These are phyloP conservation scores for Rhagophthalmus giganteus DNA, from an alignment of 2,888 invertebrate species.

Conservation along the genomic window DNA sequence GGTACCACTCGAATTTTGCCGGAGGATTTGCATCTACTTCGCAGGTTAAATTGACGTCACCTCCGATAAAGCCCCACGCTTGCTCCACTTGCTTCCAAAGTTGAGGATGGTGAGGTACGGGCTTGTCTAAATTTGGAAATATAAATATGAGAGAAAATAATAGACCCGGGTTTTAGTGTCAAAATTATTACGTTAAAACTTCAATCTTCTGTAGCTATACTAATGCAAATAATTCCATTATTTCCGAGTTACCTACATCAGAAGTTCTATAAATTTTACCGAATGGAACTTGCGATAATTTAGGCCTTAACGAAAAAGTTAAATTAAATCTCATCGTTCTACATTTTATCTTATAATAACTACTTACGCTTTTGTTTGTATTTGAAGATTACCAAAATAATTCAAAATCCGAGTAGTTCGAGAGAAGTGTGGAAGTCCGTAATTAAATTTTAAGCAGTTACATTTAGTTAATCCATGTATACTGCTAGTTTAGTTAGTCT, in stretches of 20 bases:
- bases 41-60: constrained; percentile 64
- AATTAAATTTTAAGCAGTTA: constrained; percentile 29
- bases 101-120: constrained; percentile 30
- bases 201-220: too few relatives aligned
- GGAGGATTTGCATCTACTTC: constrained; percentile 77
- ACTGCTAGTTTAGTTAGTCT: constrained; percentile 17
- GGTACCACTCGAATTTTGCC: constrained; percentile 57
- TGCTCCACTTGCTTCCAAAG: constrained; percentile 46
- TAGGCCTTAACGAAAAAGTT: constrained; percentile 5
- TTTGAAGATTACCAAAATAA: constrained; percentile 20
- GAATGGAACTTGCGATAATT: constrained; percentile 1
- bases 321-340: constrained; percentile 8
- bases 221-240: too few relatives aligned
- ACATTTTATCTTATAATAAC: too few relatives aligned
- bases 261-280: too few relatives aligned
- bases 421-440: constrained; percentile 19
- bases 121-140: constrained; percentile 31
- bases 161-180: too few relatives aligned
- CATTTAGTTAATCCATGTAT: constrained; percentile 27
- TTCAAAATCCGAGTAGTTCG: constrained; percentile 24
- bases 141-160: not conserved
- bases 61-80: constrained; percentile 58
- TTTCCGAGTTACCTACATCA: too few relatives aligned
- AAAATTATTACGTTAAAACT: too few relatives aligned
- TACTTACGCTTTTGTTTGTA: constrained; percentile 18